These are phyloP conservation scores for Mesocentrotus franciscanus DNA, from an alignment of 53 echinoderm and acorn worm species.

Conservation along the genomic window DNA sequence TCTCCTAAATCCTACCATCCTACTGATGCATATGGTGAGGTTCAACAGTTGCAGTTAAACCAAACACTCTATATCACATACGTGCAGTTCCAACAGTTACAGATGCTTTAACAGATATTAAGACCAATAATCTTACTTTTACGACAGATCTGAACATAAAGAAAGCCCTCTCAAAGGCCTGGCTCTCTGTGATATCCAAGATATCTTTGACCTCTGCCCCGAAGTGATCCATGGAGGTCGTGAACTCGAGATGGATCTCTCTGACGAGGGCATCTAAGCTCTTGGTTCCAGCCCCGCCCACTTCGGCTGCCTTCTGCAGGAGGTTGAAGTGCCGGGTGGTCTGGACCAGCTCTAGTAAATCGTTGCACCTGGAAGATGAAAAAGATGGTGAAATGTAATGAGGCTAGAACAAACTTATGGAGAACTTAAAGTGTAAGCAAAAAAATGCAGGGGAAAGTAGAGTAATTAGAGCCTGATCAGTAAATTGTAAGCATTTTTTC, in stretches of 20 bases:
- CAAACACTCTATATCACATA: too few species aligned
- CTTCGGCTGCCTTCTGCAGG: slow-evolving; percentile 93
- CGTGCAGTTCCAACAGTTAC: too few species aligned
- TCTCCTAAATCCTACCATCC: too few species aligned
- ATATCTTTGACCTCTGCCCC: slow-evolving; percentile 86
- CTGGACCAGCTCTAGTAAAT: slow-evolving; percentile 91
- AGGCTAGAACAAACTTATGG: too few species aligned
- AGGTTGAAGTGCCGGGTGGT: slow-evolving; percentile 97
- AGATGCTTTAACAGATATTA: too few species aligned
- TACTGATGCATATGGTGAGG: too few species aligned
- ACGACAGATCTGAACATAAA: slow-evolving; percentile 94
- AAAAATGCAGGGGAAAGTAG: too few species aligned
- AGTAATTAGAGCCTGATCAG: too few species aligned
- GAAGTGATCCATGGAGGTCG: slow-evolving; percentile 86
- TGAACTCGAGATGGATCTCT: slow-evolving; percentile 92
- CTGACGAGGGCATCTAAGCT: slow-evolving; percentile 95
- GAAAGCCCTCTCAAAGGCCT: slow-evolving; percentile 97
- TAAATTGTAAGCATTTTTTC: not conserved
- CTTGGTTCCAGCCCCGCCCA: slow-evolving; percentile 97
- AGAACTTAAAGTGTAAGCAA: too few species aligned
- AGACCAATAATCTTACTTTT: slow-evolving; percentile 71
- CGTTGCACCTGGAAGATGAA: slow-evolving; percentile 82
- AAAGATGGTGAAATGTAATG: not conserved
- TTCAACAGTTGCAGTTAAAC: too few species aligned
- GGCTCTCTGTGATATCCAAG: slow-evolving; percentile 87